Percentiles rank a stretch among this genome's conserved stretches.
phyloP scores from a whole-genome alignment of 2,797 vertebrate genomes.

The Cheirogaleus major region DNA sequence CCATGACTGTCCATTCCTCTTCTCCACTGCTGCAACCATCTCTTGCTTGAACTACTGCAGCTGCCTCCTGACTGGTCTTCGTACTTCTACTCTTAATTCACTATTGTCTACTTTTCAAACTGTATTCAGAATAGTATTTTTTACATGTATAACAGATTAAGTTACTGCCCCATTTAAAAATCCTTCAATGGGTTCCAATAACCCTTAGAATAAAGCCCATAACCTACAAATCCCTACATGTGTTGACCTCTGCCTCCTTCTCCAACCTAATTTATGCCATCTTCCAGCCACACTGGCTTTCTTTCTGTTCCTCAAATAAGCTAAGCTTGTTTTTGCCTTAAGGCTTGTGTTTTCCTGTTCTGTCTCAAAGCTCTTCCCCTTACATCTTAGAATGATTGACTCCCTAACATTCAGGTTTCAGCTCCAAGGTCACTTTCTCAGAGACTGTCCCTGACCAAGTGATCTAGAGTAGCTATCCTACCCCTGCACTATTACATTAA shows the following conservation, averaged over 20 bases:
- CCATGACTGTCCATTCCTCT: neutral
- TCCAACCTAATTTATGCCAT: neutral
- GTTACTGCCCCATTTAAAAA: neutral
- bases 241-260: neutral
- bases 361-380: neutral
- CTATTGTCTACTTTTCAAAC: neutral
- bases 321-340: neutral
- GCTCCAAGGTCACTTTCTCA: neutral
- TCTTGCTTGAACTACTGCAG: neutral
- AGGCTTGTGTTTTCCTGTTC: neutral
- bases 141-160: neutral
- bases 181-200: neutral
- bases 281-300: neutral
- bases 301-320: neutral
- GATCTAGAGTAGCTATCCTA: neutral
- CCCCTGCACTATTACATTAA: neutral
- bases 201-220: neutral
- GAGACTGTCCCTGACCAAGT: neutral
- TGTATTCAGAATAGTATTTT: neutral
- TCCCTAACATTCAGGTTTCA: slow-evolving; percentile 12
- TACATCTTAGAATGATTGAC: neutral
- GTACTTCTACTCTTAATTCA: neutral
- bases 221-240: neutral
- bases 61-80: neutral
- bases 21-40: neutral